Evolutionary conservation across 2,797 vertebrate species (phyloP), one percentile per base, ranked within the genome.

Genomic region (Chaetodon trifasciatus): DNA sequence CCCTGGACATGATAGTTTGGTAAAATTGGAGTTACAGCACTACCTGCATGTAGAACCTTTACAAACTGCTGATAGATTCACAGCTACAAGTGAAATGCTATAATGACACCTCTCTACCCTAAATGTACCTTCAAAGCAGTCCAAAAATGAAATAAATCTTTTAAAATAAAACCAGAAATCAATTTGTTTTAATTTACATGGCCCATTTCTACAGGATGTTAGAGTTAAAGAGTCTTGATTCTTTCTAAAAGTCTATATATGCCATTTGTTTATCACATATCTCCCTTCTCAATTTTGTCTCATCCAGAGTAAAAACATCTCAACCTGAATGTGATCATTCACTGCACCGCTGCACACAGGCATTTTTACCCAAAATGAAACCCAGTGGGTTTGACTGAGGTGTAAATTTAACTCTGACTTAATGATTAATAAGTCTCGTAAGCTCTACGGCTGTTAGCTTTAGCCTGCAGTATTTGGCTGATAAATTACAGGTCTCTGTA

Each of bases 401-500:
- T 64, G 56, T 56, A 52, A 13, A 57, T 78, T 57, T 21, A 7
- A 52, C 19, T 53, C 37, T 17, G 19, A 55, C 21, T 61, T 70
- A 5, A 52, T 68, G 57, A 57, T 56, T 70, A 73, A 62, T 60
- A 58, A 9, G 35, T 37, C 52, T 17, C 40, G 21, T 63, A 6
- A 40, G 67, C 7, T 79, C 39, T 8, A 53, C 55, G 8, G 37
- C 40, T 77, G 42, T 69, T 64, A 50, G 21, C 69, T 75, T 74
- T 62, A 69, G 71, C 71, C 66, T 73, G 24, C 44, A 79, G 53
- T 57, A 66, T 86, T 74, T 76, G 47, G 23, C 75, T 85, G 66
- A 84, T 78, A 78, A 76, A 89, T 81, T 78, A 74, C 32, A 66
- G 39, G 21, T 57, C 5, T 47, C 2, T 65, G 35, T 81, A 83